These are phyloP conservation scores for Himantopus leucocephalus DNA, from an alignment of 2,113 vertebrate species.

Conservation along the genomic window DNA sequence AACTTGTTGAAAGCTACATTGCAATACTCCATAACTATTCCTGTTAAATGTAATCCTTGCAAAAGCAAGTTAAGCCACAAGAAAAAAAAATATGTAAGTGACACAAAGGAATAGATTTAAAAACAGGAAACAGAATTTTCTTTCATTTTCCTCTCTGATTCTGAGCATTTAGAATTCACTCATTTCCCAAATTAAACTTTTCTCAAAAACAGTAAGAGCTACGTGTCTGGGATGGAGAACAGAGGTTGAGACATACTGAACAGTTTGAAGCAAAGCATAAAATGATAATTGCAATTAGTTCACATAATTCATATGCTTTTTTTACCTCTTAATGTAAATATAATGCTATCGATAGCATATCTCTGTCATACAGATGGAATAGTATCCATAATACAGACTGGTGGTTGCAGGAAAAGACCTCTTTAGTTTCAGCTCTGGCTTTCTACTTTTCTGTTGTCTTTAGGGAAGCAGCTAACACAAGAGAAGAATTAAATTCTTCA, in stretches of 20 bases:
- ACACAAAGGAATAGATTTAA: background rate
- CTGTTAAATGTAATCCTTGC: background rate
- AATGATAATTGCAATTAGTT: background rate
- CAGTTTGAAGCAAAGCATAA: background rate
- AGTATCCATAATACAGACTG: background rate
- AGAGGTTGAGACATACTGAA: background rate
- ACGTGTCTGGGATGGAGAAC: background rate
- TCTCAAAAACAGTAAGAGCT: background rate
- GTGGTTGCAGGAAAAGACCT: background rate
- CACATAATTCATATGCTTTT: background rate
- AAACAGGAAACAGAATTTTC: background rate
- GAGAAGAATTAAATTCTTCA: background rate
- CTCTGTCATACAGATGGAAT: background rate
- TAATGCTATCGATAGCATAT: background rate
- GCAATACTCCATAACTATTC: background rate
- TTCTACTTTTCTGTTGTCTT: background rate
- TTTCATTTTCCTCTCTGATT: background rate
- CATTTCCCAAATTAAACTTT: background rate
- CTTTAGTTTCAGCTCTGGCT: background rate
- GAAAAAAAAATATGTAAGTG: background rate
- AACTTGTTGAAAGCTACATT: background rate
- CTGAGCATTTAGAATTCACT: background rate
- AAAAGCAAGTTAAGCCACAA: background rate
- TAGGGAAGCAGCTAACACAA: background rate
- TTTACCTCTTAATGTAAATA: background rate